These are phyloP conservation scores for Halcyon smyrnensis DNA, from an alignment of 2,797 vertebrate genomes.

Conservation along the genomic window DNA sequence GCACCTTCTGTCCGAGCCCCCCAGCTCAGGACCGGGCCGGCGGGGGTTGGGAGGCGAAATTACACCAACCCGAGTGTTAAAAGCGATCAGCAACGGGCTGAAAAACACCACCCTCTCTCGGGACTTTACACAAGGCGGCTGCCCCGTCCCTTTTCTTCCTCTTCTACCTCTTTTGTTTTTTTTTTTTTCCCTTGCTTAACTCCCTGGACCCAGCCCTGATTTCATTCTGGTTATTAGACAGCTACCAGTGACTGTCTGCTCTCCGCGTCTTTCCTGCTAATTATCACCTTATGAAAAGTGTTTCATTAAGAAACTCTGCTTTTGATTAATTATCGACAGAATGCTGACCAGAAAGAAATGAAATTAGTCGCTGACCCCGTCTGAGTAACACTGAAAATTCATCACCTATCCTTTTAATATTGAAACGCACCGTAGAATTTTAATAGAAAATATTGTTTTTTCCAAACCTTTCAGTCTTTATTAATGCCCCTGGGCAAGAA, in stretches of 20 bases:
- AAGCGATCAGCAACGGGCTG: background rate
- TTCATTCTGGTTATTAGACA: conserved; percentile 85
- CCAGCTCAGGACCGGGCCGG: background rate
- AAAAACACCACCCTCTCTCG: conserved; percentile 14
- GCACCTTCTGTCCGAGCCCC: background rate
- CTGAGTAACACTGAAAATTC: conserved; percentile 85
- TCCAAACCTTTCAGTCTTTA: conserved; percentile 83
- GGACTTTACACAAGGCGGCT: background rate
- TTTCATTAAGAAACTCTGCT: conserved; percentile 91
- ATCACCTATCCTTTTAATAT: conserved; percentile 88
- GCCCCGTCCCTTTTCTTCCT: background rate
- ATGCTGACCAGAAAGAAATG: conserved; percentile 91
- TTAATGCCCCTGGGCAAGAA: conserved; percentile 84
- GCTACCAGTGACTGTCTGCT: conserved; percentile 81
- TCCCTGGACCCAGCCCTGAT: conserved; percentile 75
- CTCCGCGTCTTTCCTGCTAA: conserved; percentile 85
- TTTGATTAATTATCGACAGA: conserved; percentile 97
- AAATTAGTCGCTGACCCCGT: conserved; percentile 86
- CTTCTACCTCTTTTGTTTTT: background rate
- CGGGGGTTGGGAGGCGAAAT: background rate
- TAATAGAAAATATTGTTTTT: conserved; percentile 86
- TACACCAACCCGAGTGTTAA: background rate
- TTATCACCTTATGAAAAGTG: conserved; percentile 92
- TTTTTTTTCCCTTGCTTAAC: conserved; percentile 32
- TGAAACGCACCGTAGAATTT: conserved; percentile 84